These are phyloP conservation scores for Bubo scandiacus DNA, from an alignment of 2,113 vertebrate genomes.

Conservation along the genomic window DNA sequence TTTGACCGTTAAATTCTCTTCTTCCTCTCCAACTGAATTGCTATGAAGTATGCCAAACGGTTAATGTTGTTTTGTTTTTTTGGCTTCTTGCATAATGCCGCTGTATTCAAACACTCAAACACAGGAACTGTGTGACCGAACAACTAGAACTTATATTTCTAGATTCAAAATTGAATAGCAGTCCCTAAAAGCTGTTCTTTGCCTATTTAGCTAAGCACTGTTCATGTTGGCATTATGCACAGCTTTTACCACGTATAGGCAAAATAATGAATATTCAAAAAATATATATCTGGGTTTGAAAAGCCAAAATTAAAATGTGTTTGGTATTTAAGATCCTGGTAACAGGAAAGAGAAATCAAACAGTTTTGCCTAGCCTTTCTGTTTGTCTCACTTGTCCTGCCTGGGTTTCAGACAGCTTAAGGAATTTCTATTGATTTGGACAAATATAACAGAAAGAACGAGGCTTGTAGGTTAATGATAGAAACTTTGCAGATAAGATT, in stretches of 20 bases:
- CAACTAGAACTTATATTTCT: not conserved
- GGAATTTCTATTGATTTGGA: not conserved
- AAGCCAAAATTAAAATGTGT: not conserved
- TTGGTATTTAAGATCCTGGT: not conserved
- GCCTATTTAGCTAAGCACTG: not conserved
- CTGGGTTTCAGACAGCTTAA: not conserved
- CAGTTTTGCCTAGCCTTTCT: not conserved
- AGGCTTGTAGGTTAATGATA: not conserved
- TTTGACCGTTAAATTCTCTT: conserved; percentile 62
- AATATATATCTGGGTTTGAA: not conserved
- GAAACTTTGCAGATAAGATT: not conserved
- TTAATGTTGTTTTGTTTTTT: conserved; percentile 40
- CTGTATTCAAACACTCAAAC: not conserved
- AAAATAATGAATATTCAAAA: not conserved
- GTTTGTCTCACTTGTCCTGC: not conserved
- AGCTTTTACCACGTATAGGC: not conserved
- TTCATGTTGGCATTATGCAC: not conserved
- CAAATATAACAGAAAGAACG: not conserved
- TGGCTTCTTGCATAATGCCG: conserved; percentile 23
- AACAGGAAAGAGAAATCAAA: not conserved
- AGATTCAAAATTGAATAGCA: not conserved
- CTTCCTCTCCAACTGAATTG: conserved; percentile 65
- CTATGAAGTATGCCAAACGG: conserved; percentile 12
- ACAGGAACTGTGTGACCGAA: conserved; percentile 5
- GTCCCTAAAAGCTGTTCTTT: not conserved